Conservation (phyloP, 2,113 vertebrate genomes). For the Caranx melampygus region DNA sequence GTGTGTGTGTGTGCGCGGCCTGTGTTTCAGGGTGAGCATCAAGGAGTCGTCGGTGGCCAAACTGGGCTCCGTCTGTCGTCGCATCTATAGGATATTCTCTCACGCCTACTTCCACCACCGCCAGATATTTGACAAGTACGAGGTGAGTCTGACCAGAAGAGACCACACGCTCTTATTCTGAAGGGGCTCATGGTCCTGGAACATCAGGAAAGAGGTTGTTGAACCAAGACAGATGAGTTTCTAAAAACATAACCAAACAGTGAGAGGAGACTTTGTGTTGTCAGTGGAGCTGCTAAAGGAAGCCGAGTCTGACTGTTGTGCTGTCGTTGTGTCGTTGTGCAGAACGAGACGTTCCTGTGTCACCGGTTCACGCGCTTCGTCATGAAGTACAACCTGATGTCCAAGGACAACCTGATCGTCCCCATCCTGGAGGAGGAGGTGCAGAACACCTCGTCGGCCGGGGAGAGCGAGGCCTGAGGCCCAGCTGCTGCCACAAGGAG, state of each 20-base stretch:
- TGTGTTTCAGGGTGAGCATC: constrained; percentile 94
- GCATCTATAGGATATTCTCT: constrained; percentile 99
- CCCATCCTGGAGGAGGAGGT: constrained; percentile 99
- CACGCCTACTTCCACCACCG: constrained; percentile 99
- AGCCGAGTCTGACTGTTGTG: too few species aligned
- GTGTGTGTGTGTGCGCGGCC: not conserved
- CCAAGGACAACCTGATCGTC: constrained; percentile 99
- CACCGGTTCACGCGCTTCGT: constrained; percentile 99
- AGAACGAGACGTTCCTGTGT: constrained; percentile 99
- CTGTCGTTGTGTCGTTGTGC: constrained; percentile 11
- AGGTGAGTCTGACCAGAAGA: constrained; percentile 84
- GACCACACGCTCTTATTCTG: not conserved
- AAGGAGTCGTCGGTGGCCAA: constrained; percentile 99
- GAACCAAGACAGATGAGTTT: too few species aligned
- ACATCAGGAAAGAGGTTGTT: too few species aligned
- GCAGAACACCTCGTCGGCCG: constrained; percentile 91
- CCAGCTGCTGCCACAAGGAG: constrained; percentile 55
- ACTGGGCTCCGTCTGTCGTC: constrained; percentile 97
- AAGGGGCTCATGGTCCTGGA: too few species aligned
- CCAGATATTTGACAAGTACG: constrained; percentile 99
- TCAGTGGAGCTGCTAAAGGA: too few species aligned
- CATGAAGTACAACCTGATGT: constrained; percentile 99
- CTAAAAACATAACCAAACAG: too few species aligned
- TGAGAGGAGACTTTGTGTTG: too few species aligned
- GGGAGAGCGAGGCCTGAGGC: constrained; percentile 95